These are phyloP conservation scores for Sycophila sp. DNA, from an alignment of 1,140 invertebrate species.

Conservation along the genomic window DNA sequence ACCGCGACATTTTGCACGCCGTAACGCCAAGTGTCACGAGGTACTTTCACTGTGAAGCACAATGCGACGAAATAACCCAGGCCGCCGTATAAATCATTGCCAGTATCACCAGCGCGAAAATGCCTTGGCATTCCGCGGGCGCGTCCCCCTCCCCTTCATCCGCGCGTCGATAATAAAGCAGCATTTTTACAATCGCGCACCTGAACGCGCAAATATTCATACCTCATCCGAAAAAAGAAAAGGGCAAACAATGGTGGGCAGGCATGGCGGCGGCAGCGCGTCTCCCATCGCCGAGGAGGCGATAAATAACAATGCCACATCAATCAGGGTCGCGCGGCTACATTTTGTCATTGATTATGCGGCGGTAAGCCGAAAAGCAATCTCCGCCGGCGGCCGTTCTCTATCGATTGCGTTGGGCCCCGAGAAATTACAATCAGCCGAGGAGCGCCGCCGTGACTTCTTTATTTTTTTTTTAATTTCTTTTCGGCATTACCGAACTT, in stretches of 20 bases:
- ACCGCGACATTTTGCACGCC: no score
- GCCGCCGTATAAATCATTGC: no score
- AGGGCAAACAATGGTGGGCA: not conserved
- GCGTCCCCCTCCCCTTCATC: no score
- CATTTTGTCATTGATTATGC: slow-evolving; percentile 30
- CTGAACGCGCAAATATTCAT: no score
- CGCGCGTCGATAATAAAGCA: no score
- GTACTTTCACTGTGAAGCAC: no score
- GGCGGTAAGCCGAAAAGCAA: slow-evolving; percentile 23
- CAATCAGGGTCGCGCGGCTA: not conserved
- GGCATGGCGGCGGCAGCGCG: not conserved
- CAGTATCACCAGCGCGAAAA: no score
- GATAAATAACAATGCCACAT: slow-evolving; percentile 27
- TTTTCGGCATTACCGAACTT: not conserved
- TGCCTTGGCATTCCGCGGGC: no score
- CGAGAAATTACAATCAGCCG: not conserved
- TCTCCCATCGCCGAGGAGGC: not conserved
- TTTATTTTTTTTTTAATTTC: no score
- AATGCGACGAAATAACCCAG: no score
- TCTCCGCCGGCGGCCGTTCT: slow-evolving; percentile 1
- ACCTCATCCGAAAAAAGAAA: not conserved
- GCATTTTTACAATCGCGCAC: no score
- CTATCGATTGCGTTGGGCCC: slow-evolving; percentile 3
- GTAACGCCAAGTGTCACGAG: no score
- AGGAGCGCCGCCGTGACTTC: not conserved